Base-by-base conservation (phyloP, 2,797 vertebrate genomes). In the Bradypodion pumilum region DNA sequence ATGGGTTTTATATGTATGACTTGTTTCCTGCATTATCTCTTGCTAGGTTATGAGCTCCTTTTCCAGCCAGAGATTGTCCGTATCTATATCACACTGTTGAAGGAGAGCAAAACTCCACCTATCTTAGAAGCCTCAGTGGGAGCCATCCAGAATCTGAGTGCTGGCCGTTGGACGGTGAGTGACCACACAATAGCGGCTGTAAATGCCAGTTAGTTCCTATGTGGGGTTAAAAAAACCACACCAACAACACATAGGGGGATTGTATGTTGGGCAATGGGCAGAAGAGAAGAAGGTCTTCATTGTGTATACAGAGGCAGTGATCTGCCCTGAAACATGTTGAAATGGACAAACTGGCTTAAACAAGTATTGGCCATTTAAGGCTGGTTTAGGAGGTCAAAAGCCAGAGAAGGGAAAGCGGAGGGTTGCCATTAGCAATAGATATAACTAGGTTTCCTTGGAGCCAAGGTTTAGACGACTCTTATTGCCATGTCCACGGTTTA, bases 11-110 rank as follows among this genome's bases (percentile, higher is more conserved):
- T 59, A 1, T 73, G 4, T 68, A 12, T 63, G 21, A 91, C 44
- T 81, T 25, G 1, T 4, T 73, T 62, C 4, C 27, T 32, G 52
- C n/a, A n/a, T 42, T 82, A 13, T 40, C 70, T 68, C 69, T 89
- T 83, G 82, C 42, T 90, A 99, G 98, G 98, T 87, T 99, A 97
- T 0, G 98, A 99, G 93, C 96, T 99, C 75, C 93, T 99, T 85
- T 99, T 96, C 93, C 98, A 99, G 93, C 98, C 98, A 0, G 98
- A 99, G 86, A 97, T 99, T 85, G 97, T 99, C 77, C 97, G 97
- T 80, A 95, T 99, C 89, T 99, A 99, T 92, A 98, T 97, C 82
- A 98, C 97, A 1, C 96, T 99, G 63, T 94, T 99, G 4, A 98
- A 97, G 92, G 97, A 98, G 84, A 98, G 97, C 85, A 97, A 96